Conservation (phyloP, 2,113 vertebrate species). For the Rhinogobius similis region DNA sequence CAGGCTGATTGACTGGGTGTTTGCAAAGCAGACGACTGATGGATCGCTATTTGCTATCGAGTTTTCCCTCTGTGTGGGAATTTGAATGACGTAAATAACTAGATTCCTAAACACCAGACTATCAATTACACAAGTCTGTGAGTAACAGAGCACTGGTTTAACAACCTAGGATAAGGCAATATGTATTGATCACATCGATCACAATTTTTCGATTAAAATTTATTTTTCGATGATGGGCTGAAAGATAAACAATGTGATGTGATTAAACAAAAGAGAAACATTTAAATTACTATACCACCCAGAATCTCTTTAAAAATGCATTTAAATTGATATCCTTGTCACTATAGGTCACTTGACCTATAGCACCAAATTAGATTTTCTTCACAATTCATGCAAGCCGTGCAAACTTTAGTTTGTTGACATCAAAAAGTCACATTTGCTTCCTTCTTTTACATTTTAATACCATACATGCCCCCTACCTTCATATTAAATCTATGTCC, state of each 20-base stretch:
- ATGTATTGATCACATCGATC: too few species aligned
- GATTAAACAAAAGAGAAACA: too few species aligned
- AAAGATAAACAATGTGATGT: background rate
- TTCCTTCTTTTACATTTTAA: conserved; percentile 30
- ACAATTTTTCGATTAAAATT: too few species aligned
- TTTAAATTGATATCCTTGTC: too few species aligned
- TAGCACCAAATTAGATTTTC: background rate
- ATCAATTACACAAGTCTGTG: background rate
- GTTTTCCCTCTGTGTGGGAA: background rate
- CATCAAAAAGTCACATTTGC: conserved; percentile 19
- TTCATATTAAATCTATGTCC: conserved; percentile 48
- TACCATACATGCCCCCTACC: conserved; percentile 44
- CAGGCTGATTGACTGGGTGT: conserved; percentile 7
- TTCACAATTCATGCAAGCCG: background rate
- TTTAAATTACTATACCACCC: background rate
- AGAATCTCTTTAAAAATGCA: background rate
- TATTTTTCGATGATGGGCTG: too few species aligned
- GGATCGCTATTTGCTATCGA: background rate
- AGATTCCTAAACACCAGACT: background rate
- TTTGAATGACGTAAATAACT: background rate
- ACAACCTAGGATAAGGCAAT: background rate
- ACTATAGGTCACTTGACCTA: background rate
- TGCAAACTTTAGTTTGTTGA: background rate
- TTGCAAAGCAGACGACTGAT: conserved; percentile 5
- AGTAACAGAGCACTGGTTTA: background rate